These are phyloP conservation scores for Furcifer pardalis DNA, from an alignment of 2,797 vertebrate species.

Conservation along the genomic window DNA sequence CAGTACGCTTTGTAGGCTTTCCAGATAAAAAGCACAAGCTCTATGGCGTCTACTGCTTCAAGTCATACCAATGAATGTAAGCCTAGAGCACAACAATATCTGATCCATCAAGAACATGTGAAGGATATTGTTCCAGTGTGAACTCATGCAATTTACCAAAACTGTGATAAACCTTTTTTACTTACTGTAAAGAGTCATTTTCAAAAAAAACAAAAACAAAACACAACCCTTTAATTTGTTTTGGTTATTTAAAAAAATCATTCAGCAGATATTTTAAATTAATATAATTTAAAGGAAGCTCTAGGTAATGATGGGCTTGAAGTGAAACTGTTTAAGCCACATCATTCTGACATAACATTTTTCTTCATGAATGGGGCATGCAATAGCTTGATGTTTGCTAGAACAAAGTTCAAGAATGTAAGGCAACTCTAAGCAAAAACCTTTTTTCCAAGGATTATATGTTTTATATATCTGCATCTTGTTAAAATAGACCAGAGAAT, in stretches of 20 bases:
- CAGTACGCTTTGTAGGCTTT: slow-evolving; percentile 90
- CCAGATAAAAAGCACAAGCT: slow-evolving; percentile 91
- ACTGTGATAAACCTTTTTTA: slow-evolving; percentile 88
- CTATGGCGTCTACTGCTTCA: slow-evolving; percentile 94
- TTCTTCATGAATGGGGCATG: slow-evolving; percentile 70
- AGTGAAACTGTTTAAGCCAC: slow-evolving; percentile 66
- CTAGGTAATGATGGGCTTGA: slow-evolving; percentile 65
- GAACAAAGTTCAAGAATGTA: slow-evolving; percentile 67
- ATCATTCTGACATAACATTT: slow-evolving; percentile 61
- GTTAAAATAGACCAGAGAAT: slow-evolving; percentile 64
- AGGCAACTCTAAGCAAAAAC: slow-evolving; percentile 77
- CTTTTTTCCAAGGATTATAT: slow-evolving; percentile 71
- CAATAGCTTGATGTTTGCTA: slow-evolving; percentile 70
- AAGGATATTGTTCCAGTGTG: slow-evolving; percentile 75
- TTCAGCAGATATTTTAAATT: slow-evolving; percentile 78
- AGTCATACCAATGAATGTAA: slow-evolving; percentile 78
- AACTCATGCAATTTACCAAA: slow-evolving; percentile 86
- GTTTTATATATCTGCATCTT: slow-evolving; percentile 73
- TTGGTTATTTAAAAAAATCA: slow-evolving; percentile 61
- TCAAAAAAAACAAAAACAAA: slow-evolving; percentile 76
- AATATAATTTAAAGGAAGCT: slow-evolving; percentile 82
- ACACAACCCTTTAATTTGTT: slow-evolving; percentile 71
- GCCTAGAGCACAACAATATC: slow-evolving; percentile 36
- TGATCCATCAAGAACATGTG: slow-evolving; percentile 70
- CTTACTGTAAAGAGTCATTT: slow-evolving; percentile 81